Percentiles rank a stretch among this genome's conserved stretches.
These are phyloP conservation scores for Maniola hyperantus DNA, from an alignment of 2,888 invertebrate species.

Conservation along the genomic window DNA sequence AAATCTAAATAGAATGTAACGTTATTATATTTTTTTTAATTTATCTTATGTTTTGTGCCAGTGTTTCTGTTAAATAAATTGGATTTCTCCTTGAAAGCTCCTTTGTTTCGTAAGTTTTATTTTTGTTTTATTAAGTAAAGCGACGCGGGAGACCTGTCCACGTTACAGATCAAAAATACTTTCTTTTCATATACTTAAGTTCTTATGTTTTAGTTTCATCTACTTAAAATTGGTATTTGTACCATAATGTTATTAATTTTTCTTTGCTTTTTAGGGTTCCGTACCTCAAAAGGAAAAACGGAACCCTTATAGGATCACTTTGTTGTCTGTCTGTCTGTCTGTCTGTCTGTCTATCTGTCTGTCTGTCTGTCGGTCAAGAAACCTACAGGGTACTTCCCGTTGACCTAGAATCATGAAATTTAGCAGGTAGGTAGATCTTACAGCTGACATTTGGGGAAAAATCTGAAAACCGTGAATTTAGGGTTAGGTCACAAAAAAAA, in stretches of 20 bases:
- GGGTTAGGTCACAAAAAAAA: too few species aligned
- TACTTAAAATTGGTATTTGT: neutral
- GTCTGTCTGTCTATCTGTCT: too few species aligned
- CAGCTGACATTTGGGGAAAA: too few species aligned
- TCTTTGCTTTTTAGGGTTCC: too few species aligned
- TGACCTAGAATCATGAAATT: too few species aligned
- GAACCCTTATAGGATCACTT: too few species aligned
- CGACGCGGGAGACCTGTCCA: constrained; percentile 28
- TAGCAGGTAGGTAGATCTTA: too few species aligned
- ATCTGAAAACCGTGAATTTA: too few species aligned
- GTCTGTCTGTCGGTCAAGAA: too few species aligned
- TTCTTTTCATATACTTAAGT: constrained; percentile 13
- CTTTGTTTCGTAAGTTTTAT: constrained; percentile 33
- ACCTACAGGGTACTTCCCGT: too few species aligned
- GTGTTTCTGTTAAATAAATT: constrained; percentile 23
- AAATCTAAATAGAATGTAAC: constrained; percentile 14
- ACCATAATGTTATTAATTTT: neutral
- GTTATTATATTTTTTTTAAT: constrained; percentile 19
- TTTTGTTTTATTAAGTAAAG: constrained; percentile 22
- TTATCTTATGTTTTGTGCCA: constrained; percentile 18
- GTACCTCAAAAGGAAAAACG: too few species aligned
- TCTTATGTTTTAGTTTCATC: constrained; percentile 4
- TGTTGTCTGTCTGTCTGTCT: too few species aligned
- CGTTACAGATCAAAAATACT: constrained; percentile 20
- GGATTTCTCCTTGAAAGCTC: constrained; percentile 25